Evolutionary conservation across 2,113 vertebrate genomes (phyloP).

Genomic region (Vanacampus margaritifer): DNA sequence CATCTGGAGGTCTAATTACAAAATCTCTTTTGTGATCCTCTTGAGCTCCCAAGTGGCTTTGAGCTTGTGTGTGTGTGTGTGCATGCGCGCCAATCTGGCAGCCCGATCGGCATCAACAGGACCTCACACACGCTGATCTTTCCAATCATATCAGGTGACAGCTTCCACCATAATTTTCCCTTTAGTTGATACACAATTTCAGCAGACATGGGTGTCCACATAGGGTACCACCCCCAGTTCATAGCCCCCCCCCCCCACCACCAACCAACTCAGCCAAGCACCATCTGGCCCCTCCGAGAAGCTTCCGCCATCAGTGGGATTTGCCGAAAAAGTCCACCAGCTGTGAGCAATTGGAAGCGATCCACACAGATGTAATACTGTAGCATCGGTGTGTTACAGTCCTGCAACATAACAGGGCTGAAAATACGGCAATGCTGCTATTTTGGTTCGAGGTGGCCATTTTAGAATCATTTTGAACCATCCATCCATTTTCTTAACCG

Average conservation of each 20-base stretch:
- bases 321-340: slow-evolving; percentile 47
- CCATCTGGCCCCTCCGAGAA: slow-evolving; percentile 70
- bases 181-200: no score
- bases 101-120: slow-evolving; percentile 22
- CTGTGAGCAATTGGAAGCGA: slow-evolving; percentile 24
- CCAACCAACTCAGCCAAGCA: slow-evolving; percentile 47
- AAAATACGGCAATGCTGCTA: neutral
- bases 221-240: slow-evolving; percentile 52
- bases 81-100: slow-evolving; percentile 44
- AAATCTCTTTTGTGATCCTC: slow-evolving; percentile 39
- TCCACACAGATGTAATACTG: neutral
- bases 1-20: slow-evolving; percentile 29
- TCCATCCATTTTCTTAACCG: no score
- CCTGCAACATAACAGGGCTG: neutral
- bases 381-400: neutral
- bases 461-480: neutral
- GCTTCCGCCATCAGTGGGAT: slow-evolving; percentile 38
- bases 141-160: slow-evolving; percentile 57
- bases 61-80: slow-evolving; percentile 4
- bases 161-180: slow-evolving; percentile 22
- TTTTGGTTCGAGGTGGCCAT: neutral
- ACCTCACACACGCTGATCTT: slow-evolving; percentile 43
- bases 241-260: slow-evolving; percentile 54
- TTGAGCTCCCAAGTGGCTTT: slow-evolving; percentile 22
- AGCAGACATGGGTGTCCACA: slow-evolving; percentile 42